Percentiles rank a stretch among this genome's conserved stretches.
Conservation (phyloP, 2,888 invertebrate genomes). For the Trichogramma dendrolimi region DNA sequence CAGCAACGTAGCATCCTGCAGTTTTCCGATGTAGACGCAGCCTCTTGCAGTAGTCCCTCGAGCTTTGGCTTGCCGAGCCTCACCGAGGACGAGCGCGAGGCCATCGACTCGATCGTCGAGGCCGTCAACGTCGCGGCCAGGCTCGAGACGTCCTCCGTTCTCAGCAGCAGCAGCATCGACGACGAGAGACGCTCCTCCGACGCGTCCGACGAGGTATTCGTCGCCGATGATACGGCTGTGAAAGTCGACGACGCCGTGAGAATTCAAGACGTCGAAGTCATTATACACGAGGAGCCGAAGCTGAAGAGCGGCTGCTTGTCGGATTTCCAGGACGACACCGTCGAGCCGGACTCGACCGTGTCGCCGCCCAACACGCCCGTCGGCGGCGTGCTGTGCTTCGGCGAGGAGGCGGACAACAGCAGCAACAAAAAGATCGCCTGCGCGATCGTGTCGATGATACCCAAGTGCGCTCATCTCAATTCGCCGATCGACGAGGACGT, state of each 20-base stretch:
- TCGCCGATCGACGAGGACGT: background rate
- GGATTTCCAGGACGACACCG: background rate
- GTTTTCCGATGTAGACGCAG: too few species aligned
- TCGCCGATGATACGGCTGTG: background rate
- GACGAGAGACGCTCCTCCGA: background rate
- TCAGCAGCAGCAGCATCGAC: background rate
- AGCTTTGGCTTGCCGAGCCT: slow-evolving; percentile 19
- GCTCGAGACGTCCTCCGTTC: background rate
- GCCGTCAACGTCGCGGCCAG: slow-evolving; percentile 10
- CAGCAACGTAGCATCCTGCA: too few species aligned
- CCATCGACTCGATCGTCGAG: slow-evolving; percentile 26
- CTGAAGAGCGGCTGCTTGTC: background rate
- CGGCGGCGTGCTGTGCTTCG: background rate
- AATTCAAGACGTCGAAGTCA: background rate
- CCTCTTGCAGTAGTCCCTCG: slow-evolving; percentile 2
- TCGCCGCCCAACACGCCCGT: too few species aligned
- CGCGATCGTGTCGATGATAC: slow-evolving; percentile 42
- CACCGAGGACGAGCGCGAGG: slow-evolving; percentile 27
- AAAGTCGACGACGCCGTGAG: background rate
- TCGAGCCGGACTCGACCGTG: background rate
- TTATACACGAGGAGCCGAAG: background rate
- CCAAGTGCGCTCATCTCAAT: slow-evolving; percentile 39
- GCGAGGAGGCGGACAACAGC: background rate
- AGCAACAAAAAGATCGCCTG: slow-evolving; percentile 27
- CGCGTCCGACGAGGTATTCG: background rate